Percentiles rank a stretch among this genome's conserved stretches.
These are phyloP conservation scores for Kryptopterus vitreolus DNA, from an alignment of 2,797 vertebrate species.

Conservation along the genomic window DNA sequence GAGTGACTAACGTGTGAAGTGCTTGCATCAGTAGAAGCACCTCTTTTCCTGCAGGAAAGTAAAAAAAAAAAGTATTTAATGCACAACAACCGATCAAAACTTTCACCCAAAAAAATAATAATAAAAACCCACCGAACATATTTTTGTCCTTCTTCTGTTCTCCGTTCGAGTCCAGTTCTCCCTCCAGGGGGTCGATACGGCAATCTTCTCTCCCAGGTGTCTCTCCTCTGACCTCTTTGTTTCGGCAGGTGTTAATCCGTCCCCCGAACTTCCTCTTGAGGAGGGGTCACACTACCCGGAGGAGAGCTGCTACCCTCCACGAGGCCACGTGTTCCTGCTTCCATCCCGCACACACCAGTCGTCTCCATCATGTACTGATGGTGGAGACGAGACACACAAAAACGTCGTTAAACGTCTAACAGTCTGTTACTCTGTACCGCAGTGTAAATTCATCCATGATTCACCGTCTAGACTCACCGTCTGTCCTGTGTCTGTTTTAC, in stretches of 20 bases:
- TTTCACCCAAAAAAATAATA: background rate
- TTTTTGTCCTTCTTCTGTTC: conserved; percentile 69
- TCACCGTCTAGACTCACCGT: background rate
- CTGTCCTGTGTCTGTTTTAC: background rate
- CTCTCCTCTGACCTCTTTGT: conserved; percentile 80
- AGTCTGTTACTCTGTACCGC: background rate
- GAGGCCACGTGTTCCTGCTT: conserved; percentile 70
- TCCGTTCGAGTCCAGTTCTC: conserved; percentile 81
- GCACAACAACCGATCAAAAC: background rate
- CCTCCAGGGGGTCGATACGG: conserved; percentile 81
- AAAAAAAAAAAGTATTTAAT: background rate
- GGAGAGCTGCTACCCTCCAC: conserved; percentile 72
- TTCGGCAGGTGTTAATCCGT: conserved; percentile 67
- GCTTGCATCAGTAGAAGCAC: conserved; percentile 96
- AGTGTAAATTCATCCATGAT: background rate
- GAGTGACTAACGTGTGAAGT: conserved; percentile 88
- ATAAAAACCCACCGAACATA: conserved; percentile 65
- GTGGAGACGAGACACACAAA: conserved; percentile 23
- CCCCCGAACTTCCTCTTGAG: conserved; percentile 67
- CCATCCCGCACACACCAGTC: conserved; percentile 72
- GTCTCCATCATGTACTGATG: conserved; percentile 80
- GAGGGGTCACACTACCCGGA: conserved; percentile 65
- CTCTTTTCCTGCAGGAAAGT: conserved; percentile 84
- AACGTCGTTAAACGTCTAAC: background rate
- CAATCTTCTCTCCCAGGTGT: conserved; percentile 86